Percentiles rank a stretch among this genome's conserved stretches.
Evolutionary conservation across 2,888 invertebrate species (phyloP).

Genomic region (Cosmia trapezina): DNA sequence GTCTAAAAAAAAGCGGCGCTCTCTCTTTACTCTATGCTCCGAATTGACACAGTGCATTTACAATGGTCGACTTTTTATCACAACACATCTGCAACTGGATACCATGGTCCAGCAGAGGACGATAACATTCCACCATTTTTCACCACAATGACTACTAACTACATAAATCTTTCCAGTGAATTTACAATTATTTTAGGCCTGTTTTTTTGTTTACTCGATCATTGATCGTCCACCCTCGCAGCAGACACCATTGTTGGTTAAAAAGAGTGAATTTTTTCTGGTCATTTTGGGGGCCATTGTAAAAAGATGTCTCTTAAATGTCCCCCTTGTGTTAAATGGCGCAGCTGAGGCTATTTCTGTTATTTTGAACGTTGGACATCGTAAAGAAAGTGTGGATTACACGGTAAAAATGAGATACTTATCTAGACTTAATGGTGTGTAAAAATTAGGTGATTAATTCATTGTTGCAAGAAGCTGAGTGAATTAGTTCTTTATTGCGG

Average conservation of each 20-base stretch:
- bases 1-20: constrained; percentile 67
- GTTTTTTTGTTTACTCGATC: constrained; percentile 79
- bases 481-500: constrained; percentile 18
- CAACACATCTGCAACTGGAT: constrained; percentile 87
- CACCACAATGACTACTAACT: constrained; percentile 85
- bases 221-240: constrained; percentile 89
- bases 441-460: constrained; percentile 43
- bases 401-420: constrained; percentile 62
- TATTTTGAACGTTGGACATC: constrained; percentile 65
- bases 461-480: constrained; percentile 11
- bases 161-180: constrained; percentile 88
- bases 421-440: constrained; percentile 60
- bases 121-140: constrained; percentile 73
- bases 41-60: constrained; percentile 68
- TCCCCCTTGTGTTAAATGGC: constrained; percentile 84
- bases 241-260: constrained; percentile 83
- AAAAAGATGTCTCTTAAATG: constrained; percentile 85
- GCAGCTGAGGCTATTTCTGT: constrained; percentile 81
- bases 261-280: constrained; percentile 87
- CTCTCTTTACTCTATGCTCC: constrained; percentile 64
- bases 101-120: constrained; percentile 67
- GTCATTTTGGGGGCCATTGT: constrained; percentile 87
- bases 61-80: constrained; percentile 74
- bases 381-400: constrained; percentile 79
- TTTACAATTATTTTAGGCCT: constrained; percentile 87